Evolutionary conservation across 2,888 invertebrate genomes (phyloP).

Genomic region (Odontocerum albicorne): DNA sequence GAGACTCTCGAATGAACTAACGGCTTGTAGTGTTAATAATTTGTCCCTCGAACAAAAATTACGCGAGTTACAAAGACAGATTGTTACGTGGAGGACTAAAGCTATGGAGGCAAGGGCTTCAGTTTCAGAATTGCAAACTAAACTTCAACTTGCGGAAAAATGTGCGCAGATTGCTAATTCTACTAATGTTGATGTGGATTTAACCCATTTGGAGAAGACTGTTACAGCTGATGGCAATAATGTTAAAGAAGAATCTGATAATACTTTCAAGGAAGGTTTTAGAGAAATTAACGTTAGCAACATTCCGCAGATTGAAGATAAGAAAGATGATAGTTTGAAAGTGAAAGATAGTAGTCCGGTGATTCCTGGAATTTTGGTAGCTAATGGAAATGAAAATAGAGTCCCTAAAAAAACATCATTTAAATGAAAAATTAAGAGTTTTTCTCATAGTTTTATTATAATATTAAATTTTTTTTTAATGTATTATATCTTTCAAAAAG

Average conservation of each 20-base stretch:
- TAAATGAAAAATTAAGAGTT: conserved; percentile 5
- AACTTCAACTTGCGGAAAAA: conserved; percentile 23
- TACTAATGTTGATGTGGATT: neutral
- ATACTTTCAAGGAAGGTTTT: conserved; percentile 10
- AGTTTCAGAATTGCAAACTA: conserved; percentile 28
- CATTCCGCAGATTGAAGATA: neutral
- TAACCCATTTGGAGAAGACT: neutral
- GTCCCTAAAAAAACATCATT: conserved; percentile 24
- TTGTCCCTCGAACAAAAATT: conserved; percentile 31
- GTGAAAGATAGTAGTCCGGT: conserved; percentile 12
- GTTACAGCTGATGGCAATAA: neutral
- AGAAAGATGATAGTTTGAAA: conserved; percentile 7
- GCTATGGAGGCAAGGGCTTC: conserved; percentile 30
- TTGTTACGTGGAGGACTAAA: conserved; percentile 33
- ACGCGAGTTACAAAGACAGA: conserved; percentile 32
- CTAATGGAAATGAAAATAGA: conserved; percentile 12
- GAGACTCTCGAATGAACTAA: conserved; percentile 25
- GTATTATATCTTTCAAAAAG: conserved; percentile 1
- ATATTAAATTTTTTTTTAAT: neutral
- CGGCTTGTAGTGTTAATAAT: conserved; percentile 33
- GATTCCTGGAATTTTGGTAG: conserved; percentile 12
- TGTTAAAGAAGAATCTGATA: neutral
- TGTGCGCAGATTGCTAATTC: conserved; percentile 1
- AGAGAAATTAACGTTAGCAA: conserved; percentile 13
- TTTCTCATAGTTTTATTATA: conserved; percentile 1